A percentile compares a stretch with the other conserved stretches of the same genome.
phyloP scores from a whole-genome alignment of 2,797 vertebrate species.

The Semaprochilodus insignis region DNA sequence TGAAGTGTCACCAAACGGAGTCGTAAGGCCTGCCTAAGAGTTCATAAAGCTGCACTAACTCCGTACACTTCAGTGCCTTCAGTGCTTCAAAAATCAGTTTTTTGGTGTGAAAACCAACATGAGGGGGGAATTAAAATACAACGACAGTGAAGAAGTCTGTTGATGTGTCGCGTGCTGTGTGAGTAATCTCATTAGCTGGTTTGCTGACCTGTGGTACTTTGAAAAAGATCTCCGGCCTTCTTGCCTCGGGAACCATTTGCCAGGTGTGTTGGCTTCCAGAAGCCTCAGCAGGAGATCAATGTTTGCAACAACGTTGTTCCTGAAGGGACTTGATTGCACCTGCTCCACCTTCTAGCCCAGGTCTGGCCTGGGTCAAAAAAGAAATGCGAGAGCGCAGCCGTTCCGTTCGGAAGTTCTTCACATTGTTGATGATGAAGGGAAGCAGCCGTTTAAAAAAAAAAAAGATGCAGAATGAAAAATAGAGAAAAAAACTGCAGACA shows the following conservation, averaged over 20 bases:
- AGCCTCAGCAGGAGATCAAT: constrained; percentile 27
- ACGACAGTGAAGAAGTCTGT: constrained; percentile 16
- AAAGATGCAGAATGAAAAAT: constrained; percentile 60
- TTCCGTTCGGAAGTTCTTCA: constrained; percentile 72
- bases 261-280: constrained; percentile 40
- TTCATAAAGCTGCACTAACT: constrained; percentile 43
- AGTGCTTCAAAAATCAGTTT: constrained; percentile 53
- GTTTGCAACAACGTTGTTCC: constrained; percentile 65
- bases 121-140: constrained; percentile 7
- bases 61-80: constrained; percentile 31
- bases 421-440: constrained; percentile 79
- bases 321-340: constrained; percentile 59
- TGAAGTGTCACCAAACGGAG: not conserved
- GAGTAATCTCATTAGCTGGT: constrained; percentile 60
- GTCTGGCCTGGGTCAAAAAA: constrained; percentile 45
- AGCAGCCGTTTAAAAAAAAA: constrained; percentile 70
- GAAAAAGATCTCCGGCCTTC: constrained; percentile 46
- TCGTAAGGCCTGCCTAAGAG: constrained; percentile 40
- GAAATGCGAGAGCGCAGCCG: constrained; percentile 44
- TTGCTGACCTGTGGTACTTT: constrained; percentile 60
- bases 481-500: constrained; percentile 61
- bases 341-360: constrained; percentile 53
- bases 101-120: constrained; percentile 54
- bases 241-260: constrained; percentile 51
- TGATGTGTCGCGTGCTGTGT: constrained; percentile 53